Evolutionary conservation across 1,140 invertebrate species (phyloP).

Genomic region (Pseudomyrmex flavicornis): DNA sequence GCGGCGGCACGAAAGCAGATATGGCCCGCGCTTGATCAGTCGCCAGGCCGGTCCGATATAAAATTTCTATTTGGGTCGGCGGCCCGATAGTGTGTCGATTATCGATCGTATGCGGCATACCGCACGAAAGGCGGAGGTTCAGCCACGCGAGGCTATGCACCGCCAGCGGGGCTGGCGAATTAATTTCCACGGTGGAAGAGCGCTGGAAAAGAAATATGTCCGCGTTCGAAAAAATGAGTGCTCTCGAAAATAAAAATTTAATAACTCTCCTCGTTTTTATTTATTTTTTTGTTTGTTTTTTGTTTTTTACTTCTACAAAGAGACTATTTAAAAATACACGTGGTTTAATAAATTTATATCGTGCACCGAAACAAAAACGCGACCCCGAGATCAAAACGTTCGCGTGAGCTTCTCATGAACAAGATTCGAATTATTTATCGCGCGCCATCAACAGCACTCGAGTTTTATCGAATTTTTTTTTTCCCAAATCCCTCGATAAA

Average conservation of each 20-base stretch:
- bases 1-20: slow-evolving; percentile 32
- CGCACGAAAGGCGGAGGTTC: slow-evolving; percentile 1
- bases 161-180: slow-evolving; percentile 24
- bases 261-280: no score
- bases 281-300: no score
- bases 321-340: no score
- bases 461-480: no score
- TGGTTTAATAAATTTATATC: no score
- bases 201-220: neutral
- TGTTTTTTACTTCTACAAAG: no score
- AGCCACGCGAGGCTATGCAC: slow-evolving; percentile 17
- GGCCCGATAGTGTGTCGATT: slow-evolving; percentile 12
- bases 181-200: slow-evolving; percentile 15
- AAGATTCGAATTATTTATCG: no score
- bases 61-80: slow-evolving; percentile 48
- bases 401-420: no score
- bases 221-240: neutral
- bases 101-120: slow-evolving; percentile 28
- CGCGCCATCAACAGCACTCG: no score
- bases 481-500: no score
- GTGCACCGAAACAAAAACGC: no score
- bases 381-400: no score
- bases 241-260: neutral
- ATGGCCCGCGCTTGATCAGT: slow-evolving; percentile 56
- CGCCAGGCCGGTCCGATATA: slow-evolving; percentile 38